Evolutionary conservation across 2,888 invertebrate genomes (phyloP).

Genomic region (Dermolepida albohirtum): DNA sequence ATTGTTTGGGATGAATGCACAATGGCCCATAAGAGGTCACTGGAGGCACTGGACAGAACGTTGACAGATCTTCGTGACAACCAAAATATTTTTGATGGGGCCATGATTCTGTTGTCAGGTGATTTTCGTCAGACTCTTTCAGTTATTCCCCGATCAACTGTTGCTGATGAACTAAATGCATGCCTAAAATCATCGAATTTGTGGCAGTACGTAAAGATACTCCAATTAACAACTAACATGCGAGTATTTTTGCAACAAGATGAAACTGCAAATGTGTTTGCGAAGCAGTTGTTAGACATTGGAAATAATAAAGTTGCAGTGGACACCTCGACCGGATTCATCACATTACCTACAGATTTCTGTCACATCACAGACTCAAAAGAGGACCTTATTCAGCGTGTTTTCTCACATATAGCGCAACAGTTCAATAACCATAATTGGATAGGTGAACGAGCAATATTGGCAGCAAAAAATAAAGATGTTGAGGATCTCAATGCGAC

Average conservation of each 20-base stretch:
- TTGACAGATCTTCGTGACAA: conserved; percentile 51
- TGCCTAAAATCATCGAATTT: too few species aligned
- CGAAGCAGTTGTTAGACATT: too few species aligned
- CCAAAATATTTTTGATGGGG: conserved; percentile 52
- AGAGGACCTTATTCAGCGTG: conserved; percentile 17
- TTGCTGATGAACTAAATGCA: conserved; percentile 55
- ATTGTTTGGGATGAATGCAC: conserved; percentile 63
- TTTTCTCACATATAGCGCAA: not conserved
- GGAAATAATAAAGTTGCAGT: too few species aligned
- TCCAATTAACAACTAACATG: conserved; percentile 36
- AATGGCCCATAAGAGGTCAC: conserved; percentile 56
- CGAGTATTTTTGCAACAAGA: too few species aligned
- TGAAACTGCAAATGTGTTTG: too few species aligned
- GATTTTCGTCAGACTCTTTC: conserved; percentile 54
- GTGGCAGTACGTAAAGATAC: conserved; percentile 41
- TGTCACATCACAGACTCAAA: conserved; percentile 53
- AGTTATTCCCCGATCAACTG: conserved; percentile 53
- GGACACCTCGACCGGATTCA: too few species aligned
- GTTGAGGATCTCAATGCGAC: too few species aligned
- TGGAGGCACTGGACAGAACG: conserved; percentile 58
- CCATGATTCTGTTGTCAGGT: conserved; percentile 57
- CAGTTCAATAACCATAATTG: too few species aligned
- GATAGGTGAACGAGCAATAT: too few species aligned
- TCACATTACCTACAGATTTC: conserved; percentile 48
- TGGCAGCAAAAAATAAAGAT: too few species aligned